Evolutionary conservation across 2,888 invertebrate species (phyloP).

Genomic region (Phorcus lineatus): DNA sequence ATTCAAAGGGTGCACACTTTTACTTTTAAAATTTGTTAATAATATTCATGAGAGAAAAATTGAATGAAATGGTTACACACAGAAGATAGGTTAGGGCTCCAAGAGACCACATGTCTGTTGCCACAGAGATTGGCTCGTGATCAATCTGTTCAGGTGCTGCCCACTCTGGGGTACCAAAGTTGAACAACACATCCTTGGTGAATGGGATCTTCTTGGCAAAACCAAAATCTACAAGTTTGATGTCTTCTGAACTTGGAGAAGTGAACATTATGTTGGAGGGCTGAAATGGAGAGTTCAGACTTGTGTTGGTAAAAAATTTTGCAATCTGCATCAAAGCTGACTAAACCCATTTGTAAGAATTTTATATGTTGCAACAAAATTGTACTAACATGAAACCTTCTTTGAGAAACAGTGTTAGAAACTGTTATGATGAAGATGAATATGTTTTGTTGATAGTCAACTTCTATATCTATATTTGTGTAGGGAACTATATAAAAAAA

Average conservation of each 20-base stretch:
- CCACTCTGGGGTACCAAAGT: conserved; percentile 73
- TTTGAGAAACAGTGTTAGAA: too few relatives aligned
- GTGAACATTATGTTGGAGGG: conserved; percentile 97
- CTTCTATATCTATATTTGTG: too few relatives aligned
- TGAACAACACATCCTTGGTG: conserved; percentile 56
- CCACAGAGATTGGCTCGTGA: conserved; percentile 90
- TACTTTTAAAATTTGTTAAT: too few relatives aligned
- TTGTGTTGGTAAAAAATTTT: neutral
- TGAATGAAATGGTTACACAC: conserved; percentile 57
- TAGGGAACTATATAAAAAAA: too few relatives aligned
- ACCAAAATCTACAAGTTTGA: conserved; percentile 95
- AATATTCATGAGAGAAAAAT: too few relatives aligned
- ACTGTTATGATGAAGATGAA: too few relatives aligned
- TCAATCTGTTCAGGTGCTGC: conserved; percentile 91
- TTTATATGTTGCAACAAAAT: too few relatives aligned
- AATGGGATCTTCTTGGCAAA: conserved; percentile 80
- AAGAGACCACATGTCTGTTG: conserved; percentile 78
- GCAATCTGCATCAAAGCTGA: too few relatives aligned
- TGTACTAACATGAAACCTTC: too few relatives aligned
- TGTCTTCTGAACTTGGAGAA: conserved; percentile 80
- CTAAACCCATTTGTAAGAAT: too few relatives aligned
- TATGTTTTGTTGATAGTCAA: too few relatives aligned
- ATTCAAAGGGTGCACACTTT: too few relatives aligned
- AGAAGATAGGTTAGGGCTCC: conserved; percentile 72
- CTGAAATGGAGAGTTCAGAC: conserved; percentile 79